Evolutionary conservation across 1,140 invertebrate genomes (phyloP).

Genomic region (Drosophila nigromelanica): DNA sequence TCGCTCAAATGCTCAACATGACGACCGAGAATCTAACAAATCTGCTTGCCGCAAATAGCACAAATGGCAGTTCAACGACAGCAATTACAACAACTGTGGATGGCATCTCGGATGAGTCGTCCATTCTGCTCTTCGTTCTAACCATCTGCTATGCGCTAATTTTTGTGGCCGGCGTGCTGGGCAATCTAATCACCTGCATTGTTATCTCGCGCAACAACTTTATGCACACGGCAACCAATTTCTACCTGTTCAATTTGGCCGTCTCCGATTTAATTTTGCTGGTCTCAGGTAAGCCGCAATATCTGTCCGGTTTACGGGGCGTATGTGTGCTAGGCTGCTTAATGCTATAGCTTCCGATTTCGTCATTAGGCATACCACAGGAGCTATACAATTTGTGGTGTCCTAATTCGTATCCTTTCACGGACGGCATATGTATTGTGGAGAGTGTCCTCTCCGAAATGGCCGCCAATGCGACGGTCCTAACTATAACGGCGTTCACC

Average conservation of each 20-base stretch:
- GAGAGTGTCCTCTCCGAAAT: constrained; percentile 90
- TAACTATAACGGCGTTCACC: constrained; percentile 95
- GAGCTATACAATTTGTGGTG: constrained; percentile 92
- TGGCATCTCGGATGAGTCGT: constrained; percentile 75
- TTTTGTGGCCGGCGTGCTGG: constrained; percentile 91
- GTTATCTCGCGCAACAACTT: constrained; percentile 92
- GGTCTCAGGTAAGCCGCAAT: constrained; percentile 83
- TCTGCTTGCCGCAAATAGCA: constrained; percentile 53
- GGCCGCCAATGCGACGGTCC: constrained; percentile 93
- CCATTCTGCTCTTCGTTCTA: constrained; percentile 87
- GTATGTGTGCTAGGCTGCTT: constrained; percentile 44
- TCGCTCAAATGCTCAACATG: constrained; percentile 78
- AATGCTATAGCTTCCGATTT: neutral
- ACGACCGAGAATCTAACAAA: constrained; percentile 76
- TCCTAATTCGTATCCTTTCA: constrained; percentile 90
- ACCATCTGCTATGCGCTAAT: constrained; percentile 90
- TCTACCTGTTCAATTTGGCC: constrained; percentile 93
- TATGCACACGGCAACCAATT: constrained; percentile 93
- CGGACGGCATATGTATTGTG: constrained; percentile 90
- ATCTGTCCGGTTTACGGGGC: neutral
- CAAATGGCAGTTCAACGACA: constrained; percentile 48
- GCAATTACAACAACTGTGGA: neutral
- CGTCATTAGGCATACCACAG: constrained; percentile 87
- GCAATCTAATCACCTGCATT: constrained; percentile 93
- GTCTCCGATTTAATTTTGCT: constrained; percentile 93